Percentiles rank a stretch among this genome's conserved stretches.
These are phyloP conservation scores for Zygogramma bicolorata DNA, from an alignment of 2,888 invertebrate genomes.

Conservation along the genomic window DNA sequence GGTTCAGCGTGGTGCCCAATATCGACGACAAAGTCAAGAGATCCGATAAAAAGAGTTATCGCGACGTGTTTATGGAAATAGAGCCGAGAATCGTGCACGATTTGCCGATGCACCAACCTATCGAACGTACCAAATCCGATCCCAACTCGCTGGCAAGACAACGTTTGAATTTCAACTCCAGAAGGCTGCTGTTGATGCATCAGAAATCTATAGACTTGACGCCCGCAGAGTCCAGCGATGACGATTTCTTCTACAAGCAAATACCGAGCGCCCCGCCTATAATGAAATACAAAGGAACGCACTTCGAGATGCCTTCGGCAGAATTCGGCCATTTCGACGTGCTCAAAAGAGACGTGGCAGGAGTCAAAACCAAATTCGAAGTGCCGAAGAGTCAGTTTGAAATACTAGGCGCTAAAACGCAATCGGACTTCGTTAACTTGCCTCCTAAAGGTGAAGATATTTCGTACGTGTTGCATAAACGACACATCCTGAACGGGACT, in stretches of 20 bases:
- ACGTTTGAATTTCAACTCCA: slow-evolving; percentile 78
- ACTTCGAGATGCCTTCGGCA: slow-evolving; percentile 66
- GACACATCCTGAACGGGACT: slow-evolving; percentile 88
- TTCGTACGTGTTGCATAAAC: slow-evolving; percentile 86
- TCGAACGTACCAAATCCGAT: slow-evolving; percentile 89
- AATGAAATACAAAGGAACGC: slow-evolving; percentile 70
- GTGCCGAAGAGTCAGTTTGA: slow-evolving; percentile 81
- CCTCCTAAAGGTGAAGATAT: slow-evolving; percentile 78
- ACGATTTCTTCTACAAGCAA: slow-evolving; percentile 83
- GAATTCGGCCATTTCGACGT: slow-evolving; percentile 76
- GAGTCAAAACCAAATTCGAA: slow-evolving; percentile 75
- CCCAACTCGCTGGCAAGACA: slow-evolving; percentile 83
- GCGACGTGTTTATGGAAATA: slow-evolving; percentile 71
- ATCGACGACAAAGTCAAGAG: slow-evolving; percentile 54
- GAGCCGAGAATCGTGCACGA: slow-evolving; percentile 73
- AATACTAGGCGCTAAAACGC: slow-evolving; percentile 68
- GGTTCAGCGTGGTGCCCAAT: slow-evolving; percentile 61
- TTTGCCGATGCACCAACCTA: slow-evolving; percentile 74
- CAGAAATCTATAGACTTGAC: slow-evolving; percentile 88
- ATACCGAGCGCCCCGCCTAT: slow-evolving; percentile 80
- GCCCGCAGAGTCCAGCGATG: slow-evolving; percentile 87
- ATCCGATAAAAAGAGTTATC: slow-evolving; percentile 60
- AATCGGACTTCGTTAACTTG: slow-evolving; percentile 65
- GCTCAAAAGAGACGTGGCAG: slow-evolving; percentile 68
- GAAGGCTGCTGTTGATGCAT: slow-evolving; percentile 85